A percentile compares a stretch with the other conserved stretches of the same genome.
Evolutionary conservation across 2,888 invertebrate species (phyloP).

Genomic region (Punctoribates punctum): DNA sequence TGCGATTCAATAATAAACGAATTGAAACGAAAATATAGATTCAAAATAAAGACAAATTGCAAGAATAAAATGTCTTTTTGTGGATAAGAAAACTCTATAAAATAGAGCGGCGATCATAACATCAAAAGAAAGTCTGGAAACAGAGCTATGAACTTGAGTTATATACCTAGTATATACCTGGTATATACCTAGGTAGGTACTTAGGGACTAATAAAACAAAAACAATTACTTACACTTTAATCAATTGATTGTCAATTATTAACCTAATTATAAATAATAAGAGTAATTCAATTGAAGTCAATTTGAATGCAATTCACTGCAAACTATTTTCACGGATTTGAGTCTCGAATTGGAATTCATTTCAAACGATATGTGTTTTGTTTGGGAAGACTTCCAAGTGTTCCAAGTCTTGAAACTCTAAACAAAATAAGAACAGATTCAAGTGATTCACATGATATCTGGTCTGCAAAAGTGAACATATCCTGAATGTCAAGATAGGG

Average conservation of each 20-base stretch:
- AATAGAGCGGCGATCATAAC: slow-evolving; percentile 7
- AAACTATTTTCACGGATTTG: too few relatives aligned
- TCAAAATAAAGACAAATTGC: slow-evolving; percentile 3
- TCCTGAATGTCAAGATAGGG: slow-evolving; percentile 13
- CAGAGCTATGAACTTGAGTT: too few relatives aligned
- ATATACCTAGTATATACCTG: too few relatives aligned
- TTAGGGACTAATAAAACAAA: too few relatives aligned
- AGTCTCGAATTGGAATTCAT: too few relatives aligned
- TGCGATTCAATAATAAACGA: slow-evolving; percentile 10
- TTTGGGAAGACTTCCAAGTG: background rate
- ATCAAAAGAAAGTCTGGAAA: background rate
- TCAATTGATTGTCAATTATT: background rate
- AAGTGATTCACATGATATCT: slow-evolving; percentile 9
- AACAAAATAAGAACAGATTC: background rate
- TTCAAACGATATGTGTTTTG: background rate
- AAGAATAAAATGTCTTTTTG: background rate
- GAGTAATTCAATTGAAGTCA: too few relatives aligned
- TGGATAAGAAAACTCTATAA: slow-evolving; percentile 22
- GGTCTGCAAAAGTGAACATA: slow-evolving; percentile 8
- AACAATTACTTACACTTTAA: background rate
- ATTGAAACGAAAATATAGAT: slow-evolving; percentile 23
- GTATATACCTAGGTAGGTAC: too few relatives aligned
- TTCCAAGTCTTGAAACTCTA: background rate
- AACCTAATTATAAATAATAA: background rate
- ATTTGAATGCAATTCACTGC: too few relatives aligned